Conservation (phyloP, 1,140 invertebrate genomes). For the Probaryconus sp. region DNA sequence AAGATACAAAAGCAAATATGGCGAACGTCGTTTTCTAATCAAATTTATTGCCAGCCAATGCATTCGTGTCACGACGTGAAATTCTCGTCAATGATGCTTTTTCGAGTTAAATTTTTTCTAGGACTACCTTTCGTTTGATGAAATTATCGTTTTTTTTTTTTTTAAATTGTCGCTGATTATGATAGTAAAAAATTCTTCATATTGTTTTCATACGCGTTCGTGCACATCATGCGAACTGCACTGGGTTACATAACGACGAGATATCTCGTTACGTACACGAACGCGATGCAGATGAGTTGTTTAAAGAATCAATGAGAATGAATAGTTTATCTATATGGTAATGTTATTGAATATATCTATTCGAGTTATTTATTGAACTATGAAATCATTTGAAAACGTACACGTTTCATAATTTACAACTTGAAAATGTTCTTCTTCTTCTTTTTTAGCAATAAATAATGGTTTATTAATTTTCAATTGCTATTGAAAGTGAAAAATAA, state of each 20-base stretch:
- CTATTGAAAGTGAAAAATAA: no score
- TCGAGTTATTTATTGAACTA: no score
- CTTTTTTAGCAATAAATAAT: no score
- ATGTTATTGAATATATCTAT: no score
- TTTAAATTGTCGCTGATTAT: neutral
- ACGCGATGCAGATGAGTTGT: conserved; percentile 12
- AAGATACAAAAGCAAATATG: conserved; percentile 56
- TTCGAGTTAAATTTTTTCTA: neutral
- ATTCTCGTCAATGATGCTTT: neutral
- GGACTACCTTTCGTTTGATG: neutral
- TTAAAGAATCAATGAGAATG: conserved; percentile 5
- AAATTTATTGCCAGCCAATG: conserved; percentile 42
- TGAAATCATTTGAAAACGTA: no score
- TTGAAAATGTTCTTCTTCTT: no score
- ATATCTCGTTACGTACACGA: conserved; percentile 38
- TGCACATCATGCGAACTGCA: conserved; percentile 15
- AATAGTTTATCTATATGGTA: conserved; percentile 1
- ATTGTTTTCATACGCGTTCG: conserved; percentile 1
- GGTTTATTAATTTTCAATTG: no score
- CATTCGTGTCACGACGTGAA: conserved; percentile 24
- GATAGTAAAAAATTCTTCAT: no score
- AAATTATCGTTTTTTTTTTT: neutral
- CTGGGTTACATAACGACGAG: conserved; percentile 35
- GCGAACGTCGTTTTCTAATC: conserved; percentile 51
- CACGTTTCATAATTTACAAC: no score